Conservation (phyloP, 2,113 vertebrate genomes). For the Malurus cyaneus region DNA sequence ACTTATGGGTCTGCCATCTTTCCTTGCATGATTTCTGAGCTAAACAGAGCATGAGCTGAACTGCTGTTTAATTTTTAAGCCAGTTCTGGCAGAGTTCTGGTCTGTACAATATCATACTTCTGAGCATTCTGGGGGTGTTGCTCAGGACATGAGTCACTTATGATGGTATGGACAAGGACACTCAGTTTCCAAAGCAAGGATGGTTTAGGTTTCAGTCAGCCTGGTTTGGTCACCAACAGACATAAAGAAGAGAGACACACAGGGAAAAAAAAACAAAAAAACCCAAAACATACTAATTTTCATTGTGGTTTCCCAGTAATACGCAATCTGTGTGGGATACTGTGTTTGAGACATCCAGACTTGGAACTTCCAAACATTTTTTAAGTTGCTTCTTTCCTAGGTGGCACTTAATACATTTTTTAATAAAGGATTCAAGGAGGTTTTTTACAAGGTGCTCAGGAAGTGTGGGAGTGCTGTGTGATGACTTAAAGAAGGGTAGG, state of each 20-base stretch:
- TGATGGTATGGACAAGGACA: neutral
- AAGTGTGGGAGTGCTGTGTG: neutral
- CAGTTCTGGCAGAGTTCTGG: neutral
- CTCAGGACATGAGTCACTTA: neutral
- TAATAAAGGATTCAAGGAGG: neutral
- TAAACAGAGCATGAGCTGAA: neutral
- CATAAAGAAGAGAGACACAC: neutral
- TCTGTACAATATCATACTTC: neutral
- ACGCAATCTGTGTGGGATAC: fast-evolving
- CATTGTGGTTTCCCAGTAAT: neutral
- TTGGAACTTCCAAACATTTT: neutral
- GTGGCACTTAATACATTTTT: neutral
- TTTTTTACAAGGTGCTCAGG: neutral
- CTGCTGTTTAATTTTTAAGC: constrained; percentile 4
- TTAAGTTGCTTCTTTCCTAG: neutral
- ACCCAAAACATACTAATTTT: neutral
- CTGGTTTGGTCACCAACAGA: neutral
- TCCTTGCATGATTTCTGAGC: neutral
- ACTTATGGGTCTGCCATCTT: neutral
- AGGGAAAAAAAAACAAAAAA: neutral
- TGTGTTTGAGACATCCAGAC: neutral
- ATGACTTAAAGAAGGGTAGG: neutral
- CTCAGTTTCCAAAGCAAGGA: neutral
- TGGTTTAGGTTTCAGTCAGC: neutral
- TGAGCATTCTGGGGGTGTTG: neutral